Evolutionary conservation across 2,888 invertebrate genomes (phyloP), one percentile per base, ranked within the genome.

Genomic region (Amphipyra tragopoginis): DNA sequence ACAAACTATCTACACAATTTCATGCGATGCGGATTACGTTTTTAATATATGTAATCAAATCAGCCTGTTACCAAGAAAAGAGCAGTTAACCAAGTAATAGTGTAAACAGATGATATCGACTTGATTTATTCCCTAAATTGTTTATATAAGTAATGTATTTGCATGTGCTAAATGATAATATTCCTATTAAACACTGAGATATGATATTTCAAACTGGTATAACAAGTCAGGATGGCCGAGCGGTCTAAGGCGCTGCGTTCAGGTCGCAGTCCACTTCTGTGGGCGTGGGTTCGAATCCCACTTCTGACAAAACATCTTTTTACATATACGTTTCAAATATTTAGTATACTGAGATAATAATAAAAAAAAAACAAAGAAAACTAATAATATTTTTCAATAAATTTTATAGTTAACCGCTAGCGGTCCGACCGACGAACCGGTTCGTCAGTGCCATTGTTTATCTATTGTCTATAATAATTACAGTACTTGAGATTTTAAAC

Each of bases 261-360:
- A 87, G 88, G 87, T 87, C 88, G 87, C 87, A 87, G 87, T 87
- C 87, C 87, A 87, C 88, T 87, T 86, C 87, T 87, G 87, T 87
- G 88, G 87, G 87, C 87, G 87, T 87, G 87, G 88, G 87, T 87
- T 87, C 87, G 87, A 87, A 87, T 87, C 88, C 87, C 88, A 87
- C 88, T 87, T 87, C 88, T 87, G 87, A 87, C 88, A 68, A 84
- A 51, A 36, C n/a, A 10, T 52, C 11, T 75, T 77, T 77, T 72
- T 53, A 60, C 11, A 14, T n/a, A 8, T 56, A 36, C 5, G 4
- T 52, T 42, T 39, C 4, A 39, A 21, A 4, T 29, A 15, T 50
- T 44, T 21, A 13, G 4, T 34, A 33, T 5, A 51, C 9, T 0
- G 8, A 48, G 6, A 61, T 36, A 7, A 26, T 26, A 38, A n/a